phyloP scores from a whole-genome alignment of 92 coral and sea anemone genomes.

The Scolanthus callimorphus region DNA sequence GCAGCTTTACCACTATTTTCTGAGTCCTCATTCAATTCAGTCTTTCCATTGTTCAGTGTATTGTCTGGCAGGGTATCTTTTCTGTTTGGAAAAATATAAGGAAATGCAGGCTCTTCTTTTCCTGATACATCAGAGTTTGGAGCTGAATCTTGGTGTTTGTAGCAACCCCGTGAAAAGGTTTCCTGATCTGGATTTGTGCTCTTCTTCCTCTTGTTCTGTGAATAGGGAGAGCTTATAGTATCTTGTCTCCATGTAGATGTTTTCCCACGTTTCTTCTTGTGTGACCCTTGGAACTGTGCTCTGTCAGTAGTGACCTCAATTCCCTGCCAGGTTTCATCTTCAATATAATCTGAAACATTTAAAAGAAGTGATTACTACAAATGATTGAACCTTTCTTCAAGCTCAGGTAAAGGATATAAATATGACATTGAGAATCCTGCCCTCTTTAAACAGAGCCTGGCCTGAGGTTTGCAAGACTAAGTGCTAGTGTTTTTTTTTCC shows the following conservation, averaged over 20 bases:
- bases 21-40: too few species aligned
- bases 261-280: neutral
- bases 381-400: neutral
- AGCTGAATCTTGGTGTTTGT: neutral
- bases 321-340: slow-evolving; percentile 18
- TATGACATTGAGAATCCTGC: too few species aligned
- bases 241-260: too few species aligned
- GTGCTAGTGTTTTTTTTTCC: too few species aligned
- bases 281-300: slow-evolving; percentile 4
- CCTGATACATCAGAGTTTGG: neutral
- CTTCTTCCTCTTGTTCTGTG: neutral
- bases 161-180: neutral
- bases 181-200: neutral
- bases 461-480: too few species aligned
- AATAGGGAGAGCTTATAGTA: too few species aligned
- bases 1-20: too few species aligned
- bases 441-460: neutral
- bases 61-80: slow-evolving; percentile 4
- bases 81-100: slow-evolving; percentile 6
- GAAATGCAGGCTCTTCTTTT: neutral
- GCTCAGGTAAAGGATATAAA: too few species aligned
- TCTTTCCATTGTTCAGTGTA: slow-evolving; percentile 8
- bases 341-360: neutral
- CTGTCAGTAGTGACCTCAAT: slow-evolving; percentile 16
- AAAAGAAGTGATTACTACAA: neutral